phyloP scores from a whole-genome alignment of 2,888 invertebrate genomes.

The Hydrotaea cyrtoneurina region DNA sequence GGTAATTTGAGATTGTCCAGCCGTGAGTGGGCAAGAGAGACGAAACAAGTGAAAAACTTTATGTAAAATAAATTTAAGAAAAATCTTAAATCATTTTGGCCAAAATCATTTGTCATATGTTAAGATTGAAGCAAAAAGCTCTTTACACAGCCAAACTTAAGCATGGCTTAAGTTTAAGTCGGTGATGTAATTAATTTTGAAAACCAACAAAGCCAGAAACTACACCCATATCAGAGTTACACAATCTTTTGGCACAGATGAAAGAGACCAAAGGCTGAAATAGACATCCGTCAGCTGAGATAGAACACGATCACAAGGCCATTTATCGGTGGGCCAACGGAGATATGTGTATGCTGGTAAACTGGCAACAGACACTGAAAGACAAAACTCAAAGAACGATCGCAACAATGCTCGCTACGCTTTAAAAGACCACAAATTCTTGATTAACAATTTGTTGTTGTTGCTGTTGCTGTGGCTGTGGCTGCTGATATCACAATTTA shows the following conservation, averaged over 20 bases:
- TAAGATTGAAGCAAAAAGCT: too few relatives aligned
- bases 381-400: background rate
- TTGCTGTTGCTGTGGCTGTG: background rate
- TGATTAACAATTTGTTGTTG: background rate
- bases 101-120: too few relatives aligned
- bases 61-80: too few relatives aligned
- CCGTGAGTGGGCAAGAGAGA: too few relatives aligned
- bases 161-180: slow-evolving; percentile 43
- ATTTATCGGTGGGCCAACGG: background rate
- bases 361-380: background rate
- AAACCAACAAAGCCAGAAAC: slow-evolving; percentile 34
- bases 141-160: background rate
- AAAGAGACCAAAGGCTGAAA: background rate
- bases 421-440: background rate
- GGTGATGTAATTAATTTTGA: slow-evolving; percentile 60
- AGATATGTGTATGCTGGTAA: background rate
- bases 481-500: too few relatives aligned
- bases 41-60: too few relatives aligned
- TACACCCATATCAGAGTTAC: background rate
- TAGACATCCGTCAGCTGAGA: background rate
- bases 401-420: background rate
- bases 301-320: background rate
- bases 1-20: too few relatives aligned
- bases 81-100: too few relatives aligned
- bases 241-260: background rate